Conservation (phyloP, 2,888 invertebrate species). For the Drosophila putrida region DNA sequence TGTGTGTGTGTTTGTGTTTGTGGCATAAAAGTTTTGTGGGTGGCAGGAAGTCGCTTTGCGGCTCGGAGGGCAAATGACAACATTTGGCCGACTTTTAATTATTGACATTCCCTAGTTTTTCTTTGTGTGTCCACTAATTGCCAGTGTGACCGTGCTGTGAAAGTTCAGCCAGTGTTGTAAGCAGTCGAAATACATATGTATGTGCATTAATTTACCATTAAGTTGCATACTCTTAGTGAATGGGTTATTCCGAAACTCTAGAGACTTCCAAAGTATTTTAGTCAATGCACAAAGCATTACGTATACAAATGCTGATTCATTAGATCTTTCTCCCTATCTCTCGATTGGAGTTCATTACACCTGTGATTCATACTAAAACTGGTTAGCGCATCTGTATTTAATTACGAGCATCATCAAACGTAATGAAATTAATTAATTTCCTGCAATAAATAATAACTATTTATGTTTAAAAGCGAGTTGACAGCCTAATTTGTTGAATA, state of each 20-base stretch:
- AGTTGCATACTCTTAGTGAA: background rate
- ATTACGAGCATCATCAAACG: background rate
- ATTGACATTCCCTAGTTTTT: conserved; percentile 66
- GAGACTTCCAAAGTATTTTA: conserved; percentile 13
- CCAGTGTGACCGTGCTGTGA: conserved; percentile 40
- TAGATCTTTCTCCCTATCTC: conserved; percentile 7
- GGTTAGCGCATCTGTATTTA: conserved; percentile 2
- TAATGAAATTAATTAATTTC: conserved; percentile 2
- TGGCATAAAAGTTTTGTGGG: conserved; percentile 29
- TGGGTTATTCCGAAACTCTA: conserved; percentile 17
- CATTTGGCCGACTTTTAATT: conserved; percentile 80
- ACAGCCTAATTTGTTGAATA: conserved; percentile 11
- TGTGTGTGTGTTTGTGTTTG: conserved; percentile 8
- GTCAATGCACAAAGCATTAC: conserved; percentile 18
- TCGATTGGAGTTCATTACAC: conserved; percentile 13
- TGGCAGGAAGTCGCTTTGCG: conserved; percentile 44
- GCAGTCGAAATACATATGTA: conserved; percentile 3
- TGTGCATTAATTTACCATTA: conserved; percentile 15
- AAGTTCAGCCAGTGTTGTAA: conserved; percentile 12
- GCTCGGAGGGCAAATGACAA: conserved; percentile 68
- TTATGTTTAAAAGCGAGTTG: conserved; percentile 2
- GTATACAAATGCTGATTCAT: conserved; percentile 21
- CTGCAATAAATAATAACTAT: conserved; percentile 10
- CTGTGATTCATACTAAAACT: conserved; percentile 27
- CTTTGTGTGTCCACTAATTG: conserved; percentile 44